Percentiles rank a stretch among this genome's conserved stretches.
These are phyloP conservation scores for Dexiosoma caninum DNA, from an alignment of 2,888 invertebrate genomes.

Conservation along the genomic window DNA sequence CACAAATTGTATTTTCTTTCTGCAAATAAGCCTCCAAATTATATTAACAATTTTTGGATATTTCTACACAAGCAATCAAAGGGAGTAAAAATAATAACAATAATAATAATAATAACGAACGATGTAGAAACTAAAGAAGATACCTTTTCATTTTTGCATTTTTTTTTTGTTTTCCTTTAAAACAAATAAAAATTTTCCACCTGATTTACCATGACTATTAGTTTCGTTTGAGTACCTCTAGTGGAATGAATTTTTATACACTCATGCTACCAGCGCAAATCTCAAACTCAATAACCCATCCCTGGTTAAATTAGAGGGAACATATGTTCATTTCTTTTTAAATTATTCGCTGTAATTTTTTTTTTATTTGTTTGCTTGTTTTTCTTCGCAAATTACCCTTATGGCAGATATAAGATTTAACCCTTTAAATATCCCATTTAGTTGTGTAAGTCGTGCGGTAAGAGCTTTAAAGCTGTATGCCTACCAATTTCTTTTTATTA, in stretches of 20 bases:
- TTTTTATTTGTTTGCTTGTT: conserved; percentile 4
- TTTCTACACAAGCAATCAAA: not conserved
- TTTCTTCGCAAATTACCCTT: conserved; percentile 53
- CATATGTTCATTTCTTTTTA: conserved; percentile 59
- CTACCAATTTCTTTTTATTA: too few relatives aligned
- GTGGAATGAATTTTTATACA: not conserved
- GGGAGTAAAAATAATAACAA: not conserved
- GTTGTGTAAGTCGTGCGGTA: too few relatives aligned
- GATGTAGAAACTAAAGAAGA: not conserved
- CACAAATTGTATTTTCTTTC: not conserved
- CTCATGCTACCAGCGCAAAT: not conserved
- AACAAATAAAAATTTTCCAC: conserved; percentile 59
- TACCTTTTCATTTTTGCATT: not conserved
- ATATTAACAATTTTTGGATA: not conserved
- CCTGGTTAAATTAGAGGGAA: conserved; percentile 52
- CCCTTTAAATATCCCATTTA: conserved; percentile 44
- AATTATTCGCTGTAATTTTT: too few relatives aligned
- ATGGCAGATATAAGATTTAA: conserved; percentile 28
- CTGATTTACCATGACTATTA: conserved; percentile 56
- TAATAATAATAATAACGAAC: too few relatives aligned
- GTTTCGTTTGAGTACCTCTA: conserved; percentile 52
- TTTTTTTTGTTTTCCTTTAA: not conserved
- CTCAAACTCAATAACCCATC: conserved; percentile 57
- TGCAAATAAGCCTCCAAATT: conserved; percentile 11
- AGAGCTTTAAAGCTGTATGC: too few relatives aligned